Evolutionary conservation across 1,140 invertebrate species (phyloP).

Genomic region (Semibalanus balanoides): DNA sequence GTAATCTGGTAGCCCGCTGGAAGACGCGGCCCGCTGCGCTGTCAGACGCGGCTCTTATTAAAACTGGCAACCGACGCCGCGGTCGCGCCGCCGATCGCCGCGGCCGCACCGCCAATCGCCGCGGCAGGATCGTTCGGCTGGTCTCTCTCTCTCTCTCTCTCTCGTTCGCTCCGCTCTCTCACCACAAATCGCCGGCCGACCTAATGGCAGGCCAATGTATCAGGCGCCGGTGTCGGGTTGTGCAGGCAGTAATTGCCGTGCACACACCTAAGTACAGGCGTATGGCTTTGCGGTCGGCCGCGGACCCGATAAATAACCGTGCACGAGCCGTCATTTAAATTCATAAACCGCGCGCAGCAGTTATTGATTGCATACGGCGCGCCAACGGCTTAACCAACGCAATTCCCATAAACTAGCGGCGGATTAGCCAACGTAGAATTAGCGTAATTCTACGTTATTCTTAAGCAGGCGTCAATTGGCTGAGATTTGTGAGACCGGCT

Average conservation of each 20-base stretch:
- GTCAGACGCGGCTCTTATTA: background rate
- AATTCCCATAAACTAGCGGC: background rate
- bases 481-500: background rate
- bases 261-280: background rate
- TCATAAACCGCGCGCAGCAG: background rate
- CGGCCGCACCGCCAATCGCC: too few species aligned
- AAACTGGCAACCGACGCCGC: background rate
- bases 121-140: too few species aligned
- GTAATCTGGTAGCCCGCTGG: background rate
- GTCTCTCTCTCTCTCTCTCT: too few species aligned
- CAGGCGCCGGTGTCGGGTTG: background rate
- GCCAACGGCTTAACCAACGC: background rate
- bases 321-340: background rate
- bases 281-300: background rate
- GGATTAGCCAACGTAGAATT: background rate
- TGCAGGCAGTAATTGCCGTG: background rate
- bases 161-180: too few species aligned
- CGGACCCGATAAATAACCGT: background rate
- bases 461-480: background rate
- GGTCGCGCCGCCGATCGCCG: background rate
- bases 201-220: background rate
- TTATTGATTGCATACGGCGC: background rate
- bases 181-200: background rate
- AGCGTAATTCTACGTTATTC: background rate
- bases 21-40: background rate